phyloP scores from a whole-genome alignment of 2,797 vertebrate species.

The Neostethus bicornis region DNA sequence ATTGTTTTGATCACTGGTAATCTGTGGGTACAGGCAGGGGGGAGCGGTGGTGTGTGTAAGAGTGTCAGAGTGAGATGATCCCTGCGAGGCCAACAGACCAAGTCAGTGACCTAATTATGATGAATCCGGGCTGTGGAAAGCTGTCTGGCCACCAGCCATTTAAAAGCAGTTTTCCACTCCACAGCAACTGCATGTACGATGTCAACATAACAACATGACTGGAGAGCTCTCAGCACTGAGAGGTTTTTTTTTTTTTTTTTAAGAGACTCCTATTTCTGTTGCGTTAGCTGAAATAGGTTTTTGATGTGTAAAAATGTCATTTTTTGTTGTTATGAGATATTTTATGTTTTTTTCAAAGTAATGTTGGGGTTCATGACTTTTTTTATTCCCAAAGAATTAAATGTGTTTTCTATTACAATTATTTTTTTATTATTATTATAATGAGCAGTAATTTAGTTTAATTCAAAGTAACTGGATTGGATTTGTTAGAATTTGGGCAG shows the following conservation, averaged over 20 bases:
- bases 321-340: not conserved
- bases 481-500: too few relatives aligned
- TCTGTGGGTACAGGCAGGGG: conserved; percentile 6
- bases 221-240: conserved; percentile 15
- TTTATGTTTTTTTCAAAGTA: conserved; percentile 1
- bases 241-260: too few relatives aligned
- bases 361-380: not conserved
- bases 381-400: not conserved
- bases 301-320: conserved; percentile 2
- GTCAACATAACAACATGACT: conserved; percentile 40
- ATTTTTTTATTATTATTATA: too few relatives aligned
- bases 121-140: conserved; percentile 62
- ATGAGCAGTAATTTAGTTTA: too few relatives aligned
- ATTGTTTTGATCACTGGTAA: conserved; percentile 47
- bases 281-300: conserved; percentile 4
- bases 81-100: conserved; percentile 55
- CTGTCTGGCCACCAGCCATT: conserved; percentile 62
- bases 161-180: conserved; percentile 54
- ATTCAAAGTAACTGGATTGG: too few relatives aligned
- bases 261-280: conserved; percentile 1
- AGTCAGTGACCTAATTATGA: conserved; percentile 73
- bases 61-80: conserved; percentile 47
- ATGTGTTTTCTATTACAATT: too few relatives aligned
- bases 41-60: conserved; percentile 23
- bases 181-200: conserved; percentile 44